Conservation (phyloP, 2,113 vertebrate genomes). For the Campylomormyrus tamandua region DNA sequence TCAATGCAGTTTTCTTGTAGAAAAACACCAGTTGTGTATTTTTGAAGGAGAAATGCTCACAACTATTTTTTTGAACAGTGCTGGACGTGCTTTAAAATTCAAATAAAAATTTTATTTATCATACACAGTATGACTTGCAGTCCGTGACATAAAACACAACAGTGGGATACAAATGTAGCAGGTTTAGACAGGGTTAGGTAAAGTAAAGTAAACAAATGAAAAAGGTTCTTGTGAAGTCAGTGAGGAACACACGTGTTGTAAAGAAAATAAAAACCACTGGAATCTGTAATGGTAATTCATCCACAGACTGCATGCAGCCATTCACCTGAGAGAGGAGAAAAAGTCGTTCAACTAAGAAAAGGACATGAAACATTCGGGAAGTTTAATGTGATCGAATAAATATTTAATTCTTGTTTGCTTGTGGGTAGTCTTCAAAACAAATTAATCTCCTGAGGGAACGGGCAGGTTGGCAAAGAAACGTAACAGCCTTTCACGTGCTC, state of each 20-base stretch:
- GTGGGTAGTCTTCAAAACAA: background rate
- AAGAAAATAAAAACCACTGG: background rate
- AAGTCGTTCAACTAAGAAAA: background rate
- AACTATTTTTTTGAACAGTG: background rate
- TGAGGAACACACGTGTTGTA: background rate
- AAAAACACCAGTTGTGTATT: background rate
- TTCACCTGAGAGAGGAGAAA: background rate
- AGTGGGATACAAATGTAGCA: too few species aligned
- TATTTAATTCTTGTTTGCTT: conserved; percentile 16
- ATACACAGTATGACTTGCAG: background rate
- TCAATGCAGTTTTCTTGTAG: background rate
- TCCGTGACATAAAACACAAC: background rate
- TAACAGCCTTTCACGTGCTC: background rate
- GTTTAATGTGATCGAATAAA: conserved; percentile 11
- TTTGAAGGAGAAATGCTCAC: background rate
- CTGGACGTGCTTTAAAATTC: background rate
- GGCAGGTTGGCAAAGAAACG: background rate
- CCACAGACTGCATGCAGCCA: background rate
- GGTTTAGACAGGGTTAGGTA: too few species aligned
- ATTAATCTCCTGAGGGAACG: background rate
- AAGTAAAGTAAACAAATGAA: too few species aligned
- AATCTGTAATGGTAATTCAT: background rate
- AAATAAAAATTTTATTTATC: background rate
- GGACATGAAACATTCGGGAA: background rate
- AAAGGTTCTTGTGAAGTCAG: background rate